Evolutionary conservation across 2,797 vertebrate species (phyloP), one percentile per base, ranked within the genome.

Genomic region (Tragelaphus oryx): DNA sequence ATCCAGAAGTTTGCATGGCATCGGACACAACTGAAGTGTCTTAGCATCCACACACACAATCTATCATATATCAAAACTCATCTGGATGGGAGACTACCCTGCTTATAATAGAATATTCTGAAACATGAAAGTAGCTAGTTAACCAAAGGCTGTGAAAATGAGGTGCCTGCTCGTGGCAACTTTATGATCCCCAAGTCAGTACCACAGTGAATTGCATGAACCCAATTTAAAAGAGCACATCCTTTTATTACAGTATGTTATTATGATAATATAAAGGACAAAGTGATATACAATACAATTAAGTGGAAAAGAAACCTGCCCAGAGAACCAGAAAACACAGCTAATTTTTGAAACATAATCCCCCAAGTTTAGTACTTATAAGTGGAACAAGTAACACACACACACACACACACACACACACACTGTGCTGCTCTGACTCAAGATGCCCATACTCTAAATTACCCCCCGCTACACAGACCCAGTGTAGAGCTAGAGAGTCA

Each of bases 221-320:
- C 68, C 30, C 89, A 97, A 97, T 98, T 68, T 98, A 98, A 98
- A 98, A 98, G 48, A 84, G 87, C 95, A 96, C 79, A 96, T 97
- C 81, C 93, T 97, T 98, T 98, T 96, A 98, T 97, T 97, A 97
- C 46, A 55, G 46, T 96, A 87, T 81, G 71, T 87, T 95, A 96
- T 96, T 96, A 98, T 46, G 76, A 82, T 41, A 96, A 89, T 4
- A n/a, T 87, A 87, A 98, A 95, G 80, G 94, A 82, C 59, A 97
- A 97, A 97, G 96, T 95, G 83, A 97, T 97, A 96, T 83, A 96
- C 60, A 97, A 91, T 92, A 96, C 14, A 96, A 95, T 98, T 97
- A 96, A 13, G 37, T 18, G 97, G 96, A 94, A 97, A 97, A 98
- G 0, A 55, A 93, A 91, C 62, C 96, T 87, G 26, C 89, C 78